phyloP scores from a whole-genome alignment of 2,797 vertebrate species.

The Myotis vivesi region DNA sequence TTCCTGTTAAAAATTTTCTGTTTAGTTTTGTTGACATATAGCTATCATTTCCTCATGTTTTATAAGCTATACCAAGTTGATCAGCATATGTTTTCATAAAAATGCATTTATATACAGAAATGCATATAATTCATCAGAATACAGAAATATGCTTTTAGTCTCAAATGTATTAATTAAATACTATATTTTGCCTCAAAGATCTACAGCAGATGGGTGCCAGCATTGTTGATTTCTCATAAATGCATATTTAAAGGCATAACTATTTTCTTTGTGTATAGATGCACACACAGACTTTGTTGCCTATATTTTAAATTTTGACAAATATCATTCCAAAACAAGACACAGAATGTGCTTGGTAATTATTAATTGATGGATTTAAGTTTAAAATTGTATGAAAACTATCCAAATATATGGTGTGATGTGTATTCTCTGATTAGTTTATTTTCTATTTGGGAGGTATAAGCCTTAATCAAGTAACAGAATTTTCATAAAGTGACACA shows the following conservation, averaged over 20 bases:
- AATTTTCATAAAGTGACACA: background rate
- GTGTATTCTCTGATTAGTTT: background rate
- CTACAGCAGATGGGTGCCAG: background rate
- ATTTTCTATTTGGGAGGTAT: background rate
- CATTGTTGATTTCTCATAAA: background rate
- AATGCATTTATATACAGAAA: background rate
- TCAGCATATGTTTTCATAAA: background rate
- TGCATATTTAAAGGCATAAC: background rate
- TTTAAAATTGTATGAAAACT: background rate
- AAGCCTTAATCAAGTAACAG: background rate
- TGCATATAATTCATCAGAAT: background rate
- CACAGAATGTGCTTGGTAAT: background rate
- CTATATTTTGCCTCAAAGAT: background rate
- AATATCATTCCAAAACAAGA: background rate
- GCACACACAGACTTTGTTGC: background rate
- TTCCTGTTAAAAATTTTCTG: background rate
- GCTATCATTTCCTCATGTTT: slow-evolving; percentile 1
- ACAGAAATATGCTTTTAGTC: background rate
- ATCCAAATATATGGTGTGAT: background rate
- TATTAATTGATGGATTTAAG: background rate
- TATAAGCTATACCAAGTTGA: background rate
- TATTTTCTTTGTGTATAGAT: background rate
- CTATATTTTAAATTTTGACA: slow-evolving; percentile 8
- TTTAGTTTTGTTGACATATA: slow-evolving; percentile 44
- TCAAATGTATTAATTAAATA: slow-evolving; percentile 28